These are phyloP conservation scores for Lissonota sp. DNA, from an alignment of 2,888 invertebrate species.

Conservation along the genomic window DNA sequence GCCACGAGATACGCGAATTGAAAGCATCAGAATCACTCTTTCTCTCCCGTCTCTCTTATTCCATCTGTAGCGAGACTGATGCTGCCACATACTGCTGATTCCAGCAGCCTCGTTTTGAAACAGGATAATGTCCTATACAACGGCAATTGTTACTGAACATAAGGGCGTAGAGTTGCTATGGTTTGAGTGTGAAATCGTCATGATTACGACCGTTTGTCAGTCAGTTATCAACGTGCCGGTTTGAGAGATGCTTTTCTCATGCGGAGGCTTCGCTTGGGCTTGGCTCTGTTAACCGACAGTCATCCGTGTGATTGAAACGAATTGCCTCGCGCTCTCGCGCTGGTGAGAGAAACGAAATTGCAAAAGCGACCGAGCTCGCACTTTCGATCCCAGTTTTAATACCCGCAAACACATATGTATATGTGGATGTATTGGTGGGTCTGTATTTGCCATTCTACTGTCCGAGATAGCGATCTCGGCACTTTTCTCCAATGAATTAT, in stretches of 20 bases:
- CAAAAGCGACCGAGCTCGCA: conserved; percentile 60
- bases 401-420: neutral
- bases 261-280: conserved; percentile 46
- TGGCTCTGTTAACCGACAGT: conserved; percentile 55
- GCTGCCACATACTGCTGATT: conserved; percentile 29
- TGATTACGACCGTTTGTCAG: too few species aligned
- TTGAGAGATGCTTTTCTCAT: conserved; percentile 15
- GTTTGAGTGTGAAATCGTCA: too few species aligned
- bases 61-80: conserved; percentile 27
- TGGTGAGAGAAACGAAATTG: conserved; percentile 65
- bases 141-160: neutral
- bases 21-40: conserved; percentile 55
- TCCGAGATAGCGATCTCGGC: conserved; percentile 60
- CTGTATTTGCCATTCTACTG: conserved; percentile 4
- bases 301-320: conserved; percentile 67
- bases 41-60: conserved; percentile 5
- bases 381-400: conserved; percentile 58
- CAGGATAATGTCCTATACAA: conserved; percentile 10
- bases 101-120: conserved; percentile 25
- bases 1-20: conserved; percentile 60
- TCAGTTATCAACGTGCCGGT: too few species aligned
- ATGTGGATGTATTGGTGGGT: neutral
- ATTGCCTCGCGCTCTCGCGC: conserved; percentile 58
- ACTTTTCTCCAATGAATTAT: conserved; percentile 67
- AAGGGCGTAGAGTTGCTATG: too few species aligned